phyloP scores from a whole-genome alignment of 2,113 vertebrate species.

The Labeo catla region DNA sequence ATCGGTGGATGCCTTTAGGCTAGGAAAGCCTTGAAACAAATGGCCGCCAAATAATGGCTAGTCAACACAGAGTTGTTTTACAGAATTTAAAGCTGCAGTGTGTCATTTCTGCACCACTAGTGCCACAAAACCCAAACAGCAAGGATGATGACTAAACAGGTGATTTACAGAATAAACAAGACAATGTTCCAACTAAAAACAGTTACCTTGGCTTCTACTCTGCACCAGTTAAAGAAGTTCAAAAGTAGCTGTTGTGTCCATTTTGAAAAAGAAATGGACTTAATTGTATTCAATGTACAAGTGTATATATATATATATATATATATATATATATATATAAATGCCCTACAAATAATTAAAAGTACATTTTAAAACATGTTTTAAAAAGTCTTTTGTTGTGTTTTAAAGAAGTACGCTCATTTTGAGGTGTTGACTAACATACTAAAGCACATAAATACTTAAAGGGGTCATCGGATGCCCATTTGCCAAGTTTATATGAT shows the following conservation, averaged over 20 bases:
- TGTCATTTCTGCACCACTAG: background rate
- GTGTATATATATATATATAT: no score
- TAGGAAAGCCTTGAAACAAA: constrained; percentile 35
- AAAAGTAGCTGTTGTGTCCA: background rate
- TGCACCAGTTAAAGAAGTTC: background rate
- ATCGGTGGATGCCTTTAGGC: constrained; percentile 45
- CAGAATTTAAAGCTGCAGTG: background rate
- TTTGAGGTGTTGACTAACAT: background rate
- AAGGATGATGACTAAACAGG: background rate
- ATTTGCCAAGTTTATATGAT: no score
- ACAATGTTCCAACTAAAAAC: background rate
- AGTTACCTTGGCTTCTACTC: background rate
- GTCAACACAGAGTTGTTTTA: background rate
- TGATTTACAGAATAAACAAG: background rate
- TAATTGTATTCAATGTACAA: background rate
- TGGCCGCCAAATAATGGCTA: background rate
- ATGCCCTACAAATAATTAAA: no score
- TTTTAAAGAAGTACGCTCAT: background rate
- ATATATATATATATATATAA: no score
- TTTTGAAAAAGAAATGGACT: background rate
- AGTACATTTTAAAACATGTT: background rate
- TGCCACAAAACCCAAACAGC: background rate
- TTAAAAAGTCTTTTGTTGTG: background rate
- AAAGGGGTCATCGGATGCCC: no score
- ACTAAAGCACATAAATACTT: background rate